Base-by-base conservation (phyloP, 2,888 invertebrate genomes). In the Bellardia bayeri region DNA sequence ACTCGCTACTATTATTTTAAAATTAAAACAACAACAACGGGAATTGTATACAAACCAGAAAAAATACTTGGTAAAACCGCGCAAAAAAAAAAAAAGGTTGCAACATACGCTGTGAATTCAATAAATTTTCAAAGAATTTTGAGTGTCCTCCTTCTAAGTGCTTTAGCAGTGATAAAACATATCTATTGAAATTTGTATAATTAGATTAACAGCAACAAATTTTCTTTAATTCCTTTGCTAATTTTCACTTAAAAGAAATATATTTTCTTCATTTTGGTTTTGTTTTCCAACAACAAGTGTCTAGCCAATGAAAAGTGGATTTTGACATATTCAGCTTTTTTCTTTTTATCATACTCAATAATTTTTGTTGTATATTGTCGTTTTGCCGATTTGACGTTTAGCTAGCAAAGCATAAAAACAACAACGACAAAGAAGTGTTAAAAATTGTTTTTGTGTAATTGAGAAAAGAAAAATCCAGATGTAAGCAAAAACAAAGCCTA, bases 301-400 rank as follows among this genome's bases (percentile, higher is more conserved):
- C 63, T 68, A n/a, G 6, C 63, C 16, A 16, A 68, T 74, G 37
- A 14, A 51, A 45, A n/a, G 7, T 42, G n/a, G 7, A 30, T 33
- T 16, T 58, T 71, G 51, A 11, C n/a, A 54, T 51, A 40, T 13
- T 14, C 7, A 40, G n/a, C 0, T 7, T 30, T 66, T n/a, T 37
- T n/a, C n/a, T 8, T 11, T 45, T 11, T 11, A 45, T 68, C 64
- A 1, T 82, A 37, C 74, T 49, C 9, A 37, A 33, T 72, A 3
- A 33, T 30, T 30, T 71, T 74, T 64, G 45, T 79, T 68, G 75
- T 79, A 61, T 33, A 7, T 33, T 76, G 51, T 54, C 51, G 7
- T 56, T 66, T 84, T 74, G 78, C 58, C 37, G 68, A 69, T 23
- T 88, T 84, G 85, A 80, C 85, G 76, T 33, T 58, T 84, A 56